A percentile compares a stretch with the other conserved stretches of the same genome.
Evolutionary conservation across 2,888 invertebrate genomes (phyloP).

Genomic region (Yponomeuta plumbellus): DNA sequence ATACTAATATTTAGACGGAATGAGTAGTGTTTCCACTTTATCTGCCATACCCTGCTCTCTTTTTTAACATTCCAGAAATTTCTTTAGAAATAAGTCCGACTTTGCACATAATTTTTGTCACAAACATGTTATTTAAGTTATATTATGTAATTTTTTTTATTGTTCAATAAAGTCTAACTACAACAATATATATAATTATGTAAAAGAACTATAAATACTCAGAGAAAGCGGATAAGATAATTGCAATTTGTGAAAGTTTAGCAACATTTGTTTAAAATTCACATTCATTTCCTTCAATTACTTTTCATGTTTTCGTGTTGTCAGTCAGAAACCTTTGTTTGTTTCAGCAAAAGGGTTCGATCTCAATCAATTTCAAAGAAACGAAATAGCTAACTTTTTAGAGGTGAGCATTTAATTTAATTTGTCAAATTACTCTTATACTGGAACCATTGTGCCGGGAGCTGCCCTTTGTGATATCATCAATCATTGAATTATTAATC

Average conservation of each 20-base stretch:
- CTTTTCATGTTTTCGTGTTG: background rate
- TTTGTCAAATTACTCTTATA: slow-evolving; percentile 26
- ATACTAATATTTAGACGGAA: too few species aligned
- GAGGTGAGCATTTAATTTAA: slow-evolving; percentile 16
- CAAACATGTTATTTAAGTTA: too few species aligned
- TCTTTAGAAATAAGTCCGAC: too few species aligned
- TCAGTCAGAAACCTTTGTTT: background rate
- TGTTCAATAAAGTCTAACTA: too few species aligned
- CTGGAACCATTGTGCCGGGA: slow-evolving; percentile 35
- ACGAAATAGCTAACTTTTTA: background rate
- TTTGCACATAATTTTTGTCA: too few species aligned
- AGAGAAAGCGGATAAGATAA: background rate
- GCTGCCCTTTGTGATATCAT: slow-evolving; percentile 55
- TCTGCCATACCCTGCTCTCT: too few species aligned
- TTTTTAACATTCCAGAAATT: too few species aligned
- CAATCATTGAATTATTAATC: slow-evolving; percentile 45
- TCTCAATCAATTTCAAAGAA: background rate
- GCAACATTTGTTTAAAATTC: background rate
- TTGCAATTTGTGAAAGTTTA: background rate
- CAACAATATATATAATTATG: too few species aligned
- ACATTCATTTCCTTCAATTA: background rate
- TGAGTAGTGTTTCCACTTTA: too few species aligned
- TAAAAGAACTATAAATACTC: too few species aligned
- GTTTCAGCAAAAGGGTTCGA: background rate
- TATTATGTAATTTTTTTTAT: too few species aligned